Conservation (phyloP, 2,888 invertebrate species). For the Tachina lurida region DNA sequence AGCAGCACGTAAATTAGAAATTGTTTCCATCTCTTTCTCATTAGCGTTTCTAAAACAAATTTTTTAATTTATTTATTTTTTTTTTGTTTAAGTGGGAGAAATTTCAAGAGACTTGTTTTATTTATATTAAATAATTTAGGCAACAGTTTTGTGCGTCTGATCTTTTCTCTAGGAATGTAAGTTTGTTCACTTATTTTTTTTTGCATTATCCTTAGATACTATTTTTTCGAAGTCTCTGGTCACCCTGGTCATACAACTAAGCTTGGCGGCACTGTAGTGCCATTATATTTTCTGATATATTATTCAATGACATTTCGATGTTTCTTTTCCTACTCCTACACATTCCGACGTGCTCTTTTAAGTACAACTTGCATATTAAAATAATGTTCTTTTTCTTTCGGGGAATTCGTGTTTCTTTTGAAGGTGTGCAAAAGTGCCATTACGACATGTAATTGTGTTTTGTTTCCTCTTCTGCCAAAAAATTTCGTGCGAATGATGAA, state of each 20-base stretch:
- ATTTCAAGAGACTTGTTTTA: no score
- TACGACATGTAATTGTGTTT: slow-evolving; percentile 2
- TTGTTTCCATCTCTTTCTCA: no score
- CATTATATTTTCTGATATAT: slow-evolving; percentile 31
- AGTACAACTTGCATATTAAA: slow-evolving; percentile 28
- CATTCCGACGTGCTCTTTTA: slow-evolving; percentile 35
- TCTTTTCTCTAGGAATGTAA: no score
- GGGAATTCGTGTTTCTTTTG: not conserved
- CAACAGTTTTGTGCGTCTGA: no score
- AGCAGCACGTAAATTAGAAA: no score
- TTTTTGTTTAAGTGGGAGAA: no score
- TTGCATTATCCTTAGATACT: no score
- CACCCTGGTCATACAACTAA: not conserved
- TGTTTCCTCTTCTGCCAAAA: not conserved
- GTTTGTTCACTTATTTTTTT: no score
- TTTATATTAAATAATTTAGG: no score
- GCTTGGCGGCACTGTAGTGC: slow-evolving; percentile 24
- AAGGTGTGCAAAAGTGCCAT: slow-evolving; percentile 34
- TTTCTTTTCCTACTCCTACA: slow-evolving; percentile 20
- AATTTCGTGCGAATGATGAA: not conserved
- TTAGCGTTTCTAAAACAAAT: no score
- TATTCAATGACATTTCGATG: slow-evolving; percentile 51
- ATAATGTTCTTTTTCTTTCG: slow-evolving; percentile 18
- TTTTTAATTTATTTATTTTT: no score
- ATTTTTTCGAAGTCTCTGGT: not conserved